These are phyloP conservation scores for Cheilosia scutellata DNA, from an alignment of 2,888 invertebrate species.

Conservation along the genomic window DNA sequence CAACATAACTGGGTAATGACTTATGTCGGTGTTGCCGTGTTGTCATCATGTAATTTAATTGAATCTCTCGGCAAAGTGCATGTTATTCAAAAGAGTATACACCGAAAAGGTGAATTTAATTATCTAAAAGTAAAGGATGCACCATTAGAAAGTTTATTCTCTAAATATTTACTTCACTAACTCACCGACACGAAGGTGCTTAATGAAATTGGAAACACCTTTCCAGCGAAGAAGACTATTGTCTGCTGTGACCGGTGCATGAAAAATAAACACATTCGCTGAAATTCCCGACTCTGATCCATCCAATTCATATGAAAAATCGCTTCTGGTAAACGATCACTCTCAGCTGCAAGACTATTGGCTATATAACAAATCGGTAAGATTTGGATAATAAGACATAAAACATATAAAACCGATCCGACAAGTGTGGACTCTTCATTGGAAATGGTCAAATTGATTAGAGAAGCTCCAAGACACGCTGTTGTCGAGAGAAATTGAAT, in stretches of 20 bases:
- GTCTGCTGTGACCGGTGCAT: constrained; percentile 79
- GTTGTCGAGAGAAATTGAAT: constrained; percentile 79
- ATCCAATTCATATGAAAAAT: too few species aligned
- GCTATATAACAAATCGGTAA: constrained; percentile 79
- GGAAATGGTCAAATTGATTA: constrained; percentile 78
- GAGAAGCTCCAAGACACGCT: constrained; percentile 77
- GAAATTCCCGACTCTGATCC: constrained; percentile 76
- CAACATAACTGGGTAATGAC: too few species aligned
- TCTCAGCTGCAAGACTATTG: too few species aligned
- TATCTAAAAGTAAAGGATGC: constrained; percentile 74
- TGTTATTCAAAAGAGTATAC: constrained; percentile 79
- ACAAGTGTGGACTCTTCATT: constrained; percentile 76
- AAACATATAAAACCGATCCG: constrained; percentile 74
- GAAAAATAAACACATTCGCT: constrained; percentile 76
- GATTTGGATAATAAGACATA: constrained; percentile 78
- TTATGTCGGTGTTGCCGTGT: too few species aligned
- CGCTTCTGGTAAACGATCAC: too few species aligned
- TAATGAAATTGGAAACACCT: constrained; percentile 78
- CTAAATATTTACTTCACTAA: background rate
- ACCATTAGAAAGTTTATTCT: background rate
- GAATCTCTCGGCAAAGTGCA: constrained; percentile 78
- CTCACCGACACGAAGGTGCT: constrained; percentile 79
- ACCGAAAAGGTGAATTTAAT: constrained; percentile 80
- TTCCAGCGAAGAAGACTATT: constrained; percentile 78
- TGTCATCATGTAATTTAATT: constrained; percentile 35